phyloP scores from a whole-genome alignment of 2,888 invertebrate species.

The Drosophila peninsularis region DNA sequence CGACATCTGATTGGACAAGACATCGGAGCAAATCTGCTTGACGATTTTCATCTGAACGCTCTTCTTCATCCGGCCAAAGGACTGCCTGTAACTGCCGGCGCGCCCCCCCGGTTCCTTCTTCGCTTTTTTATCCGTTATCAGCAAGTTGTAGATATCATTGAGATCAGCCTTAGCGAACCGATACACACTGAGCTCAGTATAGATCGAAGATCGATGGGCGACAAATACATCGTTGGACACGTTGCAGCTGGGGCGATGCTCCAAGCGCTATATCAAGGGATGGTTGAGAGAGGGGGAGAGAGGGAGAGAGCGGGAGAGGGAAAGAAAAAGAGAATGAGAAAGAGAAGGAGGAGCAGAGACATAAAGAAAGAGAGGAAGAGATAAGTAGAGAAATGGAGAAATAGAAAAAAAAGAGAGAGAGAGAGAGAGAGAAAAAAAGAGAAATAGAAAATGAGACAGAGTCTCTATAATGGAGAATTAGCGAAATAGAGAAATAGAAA shows the following conservation, averaged over 20 bases:
- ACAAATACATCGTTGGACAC: slow-evolving; percentile 72
- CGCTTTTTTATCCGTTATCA: background rate
- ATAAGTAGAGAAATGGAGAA: background rate
- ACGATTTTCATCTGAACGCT: slow-evolving; percentile 19
- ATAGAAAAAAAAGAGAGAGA: background rate
- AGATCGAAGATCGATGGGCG: slow-evolving; percentile 75
- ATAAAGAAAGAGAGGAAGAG: no score
- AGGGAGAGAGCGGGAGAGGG: background rate
- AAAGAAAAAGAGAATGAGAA: no score
- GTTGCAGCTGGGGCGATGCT: slow-evolving; percentile 65
- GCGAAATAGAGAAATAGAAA: no score
- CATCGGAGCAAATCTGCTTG: slow-evolving; percentile 48
- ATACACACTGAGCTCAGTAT: slow-evolving; percentile 67
- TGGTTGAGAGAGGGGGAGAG: background rate
- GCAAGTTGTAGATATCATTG: slow-evolving; percentile 40
- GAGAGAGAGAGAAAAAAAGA: background rate
- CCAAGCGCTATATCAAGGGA: slow-evolving; percentile 64
- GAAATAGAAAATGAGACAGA: no score
- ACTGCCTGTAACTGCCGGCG: background rate
- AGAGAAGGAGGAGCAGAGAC: background rate
- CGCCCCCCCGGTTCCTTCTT: background rate
- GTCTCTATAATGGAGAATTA: no score
- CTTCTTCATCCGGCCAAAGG: background rate
- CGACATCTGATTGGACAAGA: slow-evolving; percentile 49
- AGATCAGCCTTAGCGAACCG: slow-evolving; percentile 52